Percentiles rank a stretch among this genome's conserved stretches.
phyloP scores from a whole-genome alignment of 1,140 invertebrate genomes.

The Leptopilina boulardi region DNA sequence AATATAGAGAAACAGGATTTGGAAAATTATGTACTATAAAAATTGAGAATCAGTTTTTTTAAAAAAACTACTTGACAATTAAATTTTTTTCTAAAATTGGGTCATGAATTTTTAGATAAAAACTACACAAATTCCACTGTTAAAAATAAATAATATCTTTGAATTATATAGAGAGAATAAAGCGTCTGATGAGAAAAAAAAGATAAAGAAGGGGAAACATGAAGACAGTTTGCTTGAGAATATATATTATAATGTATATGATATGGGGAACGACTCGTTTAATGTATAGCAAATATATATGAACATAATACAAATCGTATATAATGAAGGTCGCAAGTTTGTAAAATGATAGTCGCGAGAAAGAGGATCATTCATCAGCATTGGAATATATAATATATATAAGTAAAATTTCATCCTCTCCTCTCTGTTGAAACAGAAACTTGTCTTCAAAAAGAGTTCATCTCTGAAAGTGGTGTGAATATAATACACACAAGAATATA shows the following conservation, averaged over 20 bases:
- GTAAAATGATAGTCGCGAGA: slow-evolving; percentile 22
- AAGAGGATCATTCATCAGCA: neutral
- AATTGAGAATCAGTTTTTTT: too few species aligned
- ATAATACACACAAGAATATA: slow-evolving; percentile 17
- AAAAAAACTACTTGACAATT: too few species aligned
- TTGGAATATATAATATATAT: neutral
- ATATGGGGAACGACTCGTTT: neutral
- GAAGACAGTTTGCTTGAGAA: too few species aligned
- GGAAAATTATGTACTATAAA: too few species aligned
- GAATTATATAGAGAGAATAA: too few species aligned
- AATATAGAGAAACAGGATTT: too few species aligned
- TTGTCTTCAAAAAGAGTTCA: slow-evolving; percentile 23
- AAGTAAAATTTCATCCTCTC: too few species aligned
- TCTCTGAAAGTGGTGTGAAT: slow-evolving; percentile 26
- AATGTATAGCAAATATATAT: neutral
- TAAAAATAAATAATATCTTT: too few species aligned
- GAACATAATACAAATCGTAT: neutral
- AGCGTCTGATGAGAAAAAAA: neutral
- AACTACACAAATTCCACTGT: too few species aligned
- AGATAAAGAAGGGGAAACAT: neutral
- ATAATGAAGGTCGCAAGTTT: slow-evolving; percentile 1
- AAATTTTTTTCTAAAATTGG: too few species aligned
- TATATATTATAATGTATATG: neutral
- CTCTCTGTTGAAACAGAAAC: slow-evolving; percentile 11
- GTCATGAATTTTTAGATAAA: too few species aligned